Base-by-base conservation (phyloP, 2,797 vertebrate genomes). In the Melanogrammus aeglefinus region DNA sequence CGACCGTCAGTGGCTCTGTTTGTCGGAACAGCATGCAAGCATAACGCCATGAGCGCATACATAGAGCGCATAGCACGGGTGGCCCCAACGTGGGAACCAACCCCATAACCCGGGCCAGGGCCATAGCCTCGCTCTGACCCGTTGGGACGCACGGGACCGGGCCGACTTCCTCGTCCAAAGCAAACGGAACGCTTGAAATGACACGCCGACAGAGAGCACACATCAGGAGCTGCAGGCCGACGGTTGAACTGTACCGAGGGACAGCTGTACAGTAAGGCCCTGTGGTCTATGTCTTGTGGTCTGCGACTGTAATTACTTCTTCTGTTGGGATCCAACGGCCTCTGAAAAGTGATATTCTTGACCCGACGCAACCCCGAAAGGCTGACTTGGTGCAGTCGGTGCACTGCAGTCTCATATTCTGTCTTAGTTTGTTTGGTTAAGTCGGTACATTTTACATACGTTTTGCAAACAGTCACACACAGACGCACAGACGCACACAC, bases 301-400 rank as follows among this genome's bases (percentile, higher is more conserved):
- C 66, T 76, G 77, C 78, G 36, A 78, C 85, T 88, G 41, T 90
- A 91, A 93, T 92, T 91, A 90, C 84, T 16, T 79, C 76, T 75
- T 51, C 75, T 84, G 87, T 81, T 78, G 77, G 84, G 83, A 84
- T 72, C 16, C 70, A 14, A 12, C 73, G 80, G 81, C 44, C 81
- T 73, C 70, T 77, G 75, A 85, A 74, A 75, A 21, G 5, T 71
- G 77, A 86, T 85, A 71, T 12, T 27, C 29, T n/a, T 88, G 89
- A 89, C 90, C 90, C 82, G 79, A 88, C 4, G 66, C 83, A 85
- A 90, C 90, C 86, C 76, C 75, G 21, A 41, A 39, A 77, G 38
- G 38, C 79, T 74, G 79, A 51, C 81, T 80, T 63, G n/a, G 1
- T 66, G 9, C 63, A 12, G 63, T 18, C 1, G 16, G 47, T 57